These are phyloP conservation scores for Chironomus tentans DNA, from an alignment of 2,888 invertebrate genomes.

Conservation along the genomic window DNA sequence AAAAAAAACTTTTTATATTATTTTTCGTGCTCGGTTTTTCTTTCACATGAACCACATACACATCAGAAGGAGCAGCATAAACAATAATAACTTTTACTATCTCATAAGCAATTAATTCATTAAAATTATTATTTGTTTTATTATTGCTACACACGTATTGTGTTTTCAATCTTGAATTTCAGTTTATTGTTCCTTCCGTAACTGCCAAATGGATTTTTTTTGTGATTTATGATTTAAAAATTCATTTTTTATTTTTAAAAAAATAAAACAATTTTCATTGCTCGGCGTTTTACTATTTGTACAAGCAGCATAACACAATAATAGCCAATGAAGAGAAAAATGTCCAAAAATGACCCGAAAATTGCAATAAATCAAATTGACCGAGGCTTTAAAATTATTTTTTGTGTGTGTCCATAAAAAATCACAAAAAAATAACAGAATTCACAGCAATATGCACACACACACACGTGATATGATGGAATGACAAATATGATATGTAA, in stretches of 20 bases:
- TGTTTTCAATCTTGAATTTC: too few species aligned
- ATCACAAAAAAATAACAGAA: background rate
- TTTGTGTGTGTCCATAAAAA: background rate
- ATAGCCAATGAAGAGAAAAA: background rate
- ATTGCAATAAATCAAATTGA: constrained; percentile 1
- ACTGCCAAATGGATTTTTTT: too few species aligned
- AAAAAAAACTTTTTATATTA: too few species aligned
- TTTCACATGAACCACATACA: background rate
- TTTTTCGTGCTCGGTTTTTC: background rate
- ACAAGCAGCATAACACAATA: background rate
- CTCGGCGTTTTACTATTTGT: background rate
- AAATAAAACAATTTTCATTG: background rate
- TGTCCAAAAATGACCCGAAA: background rate
- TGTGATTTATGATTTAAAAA: too few species aligned
- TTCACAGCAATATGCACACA: background rate
- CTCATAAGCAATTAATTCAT: background rate
- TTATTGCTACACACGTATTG: background rate
- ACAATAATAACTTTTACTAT: background rate
- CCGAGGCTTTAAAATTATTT: background rate
- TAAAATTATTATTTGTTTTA: background rate
- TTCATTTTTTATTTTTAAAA: too few species aligned
- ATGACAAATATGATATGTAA: background rate
- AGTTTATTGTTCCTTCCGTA: too few species aligned
- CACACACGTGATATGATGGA: background rate
- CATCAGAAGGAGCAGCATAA: background rate